phyloP scores from a whole-genome alignment of 2,113 vertebrate genomes.

The Nipponia nippon region DNA sequence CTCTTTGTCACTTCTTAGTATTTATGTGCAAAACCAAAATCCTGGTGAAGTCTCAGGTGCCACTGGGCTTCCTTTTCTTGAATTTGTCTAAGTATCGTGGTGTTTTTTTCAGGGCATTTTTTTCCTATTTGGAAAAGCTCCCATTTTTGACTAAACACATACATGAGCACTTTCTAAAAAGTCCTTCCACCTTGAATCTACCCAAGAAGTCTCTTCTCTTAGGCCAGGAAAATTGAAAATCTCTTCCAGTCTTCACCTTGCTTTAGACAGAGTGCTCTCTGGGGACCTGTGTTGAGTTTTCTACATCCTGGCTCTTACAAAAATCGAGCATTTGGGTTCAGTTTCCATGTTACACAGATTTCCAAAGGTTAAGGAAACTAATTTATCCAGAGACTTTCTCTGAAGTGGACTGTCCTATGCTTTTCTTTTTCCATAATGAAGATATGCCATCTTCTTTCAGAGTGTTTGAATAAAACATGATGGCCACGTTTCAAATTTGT shows the following conservation, averaged over 20 bases:
- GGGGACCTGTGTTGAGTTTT: not conserved
- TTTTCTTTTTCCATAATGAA: not conserved
- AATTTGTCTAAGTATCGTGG: constrained; percentile 6
- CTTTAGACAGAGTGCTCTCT: not conserved
- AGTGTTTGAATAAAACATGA: constrained; percentile 44
- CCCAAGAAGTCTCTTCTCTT: not conserved
- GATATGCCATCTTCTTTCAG: not conserved
- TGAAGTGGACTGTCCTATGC: not conserved
- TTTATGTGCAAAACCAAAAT: constrained; percentile 38
- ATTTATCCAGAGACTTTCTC: not conserved
- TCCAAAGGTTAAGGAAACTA: not conserved
- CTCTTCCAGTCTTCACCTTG: not conserved
- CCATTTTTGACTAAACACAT: constrained; percentile 13
- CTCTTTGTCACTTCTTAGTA: not conserved
- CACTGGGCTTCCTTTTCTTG: not conserved
- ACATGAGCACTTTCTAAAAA: not conserved
- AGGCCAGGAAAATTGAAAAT: not conserved
- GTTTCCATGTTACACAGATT: constrained; percentile 16
- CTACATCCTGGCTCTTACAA: not conserved
- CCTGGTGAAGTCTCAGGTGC: not conserved
- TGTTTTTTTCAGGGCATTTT: not conserved
- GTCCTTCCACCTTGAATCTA: not conserved
- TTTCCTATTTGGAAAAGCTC: not conserved
- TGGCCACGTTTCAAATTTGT: constrained; percentile 52
- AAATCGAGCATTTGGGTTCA: constrained; percentile 23